phyloP scores from a whole-genome alignment of 2,888 invertebrate genomes.

The Chloromyia formosa region DNA sequence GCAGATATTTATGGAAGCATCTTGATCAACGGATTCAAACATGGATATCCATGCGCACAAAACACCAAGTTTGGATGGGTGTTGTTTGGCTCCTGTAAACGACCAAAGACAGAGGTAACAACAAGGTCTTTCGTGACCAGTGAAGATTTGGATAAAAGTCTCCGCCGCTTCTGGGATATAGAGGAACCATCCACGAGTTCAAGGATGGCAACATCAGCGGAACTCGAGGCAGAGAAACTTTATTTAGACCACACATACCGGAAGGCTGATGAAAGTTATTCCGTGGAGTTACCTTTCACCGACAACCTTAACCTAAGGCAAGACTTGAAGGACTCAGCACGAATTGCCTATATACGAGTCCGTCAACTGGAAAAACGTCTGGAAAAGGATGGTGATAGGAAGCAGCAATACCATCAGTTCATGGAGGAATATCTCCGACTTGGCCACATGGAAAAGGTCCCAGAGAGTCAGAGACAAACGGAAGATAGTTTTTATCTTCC shows the following conservation, averaged over 20 bases:
- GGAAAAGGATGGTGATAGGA: neutral
- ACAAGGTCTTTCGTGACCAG: neutral
- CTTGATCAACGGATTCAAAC: neutral
- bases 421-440: slow-evolving; percentile 50
- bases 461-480: slow-evolving; percentile 1
- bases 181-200: neutral
- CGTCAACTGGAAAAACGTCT: neutral
- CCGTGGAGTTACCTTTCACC: neutral
- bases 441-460: slow-evolving; percentile 51
- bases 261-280: neutral
- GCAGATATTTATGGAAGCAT: slow-evolving; percentile 41
- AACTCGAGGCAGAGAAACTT: neutral
- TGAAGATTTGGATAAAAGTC: neutral
- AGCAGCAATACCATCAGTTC: slow-evolving; percentile 45
- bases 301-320: neutral
- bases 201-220: neutral
- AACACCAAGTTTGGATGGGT: neutral
- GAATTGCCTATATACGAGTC: neutral
- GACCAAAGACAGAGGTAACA: neutral
- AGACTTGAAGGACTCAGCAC: neutral
- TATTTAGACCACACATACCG: neutral
- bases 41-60: neutral
- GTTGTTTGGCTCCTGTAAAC: neutral
- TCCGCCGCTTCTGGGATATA: neutral
- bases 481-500: slow-evolving; percentile 31